Evolutionary conservation across 2,113 vertebrate species (phyloP).

Genomic region (Oenanthe melanoleuca): DNA sequence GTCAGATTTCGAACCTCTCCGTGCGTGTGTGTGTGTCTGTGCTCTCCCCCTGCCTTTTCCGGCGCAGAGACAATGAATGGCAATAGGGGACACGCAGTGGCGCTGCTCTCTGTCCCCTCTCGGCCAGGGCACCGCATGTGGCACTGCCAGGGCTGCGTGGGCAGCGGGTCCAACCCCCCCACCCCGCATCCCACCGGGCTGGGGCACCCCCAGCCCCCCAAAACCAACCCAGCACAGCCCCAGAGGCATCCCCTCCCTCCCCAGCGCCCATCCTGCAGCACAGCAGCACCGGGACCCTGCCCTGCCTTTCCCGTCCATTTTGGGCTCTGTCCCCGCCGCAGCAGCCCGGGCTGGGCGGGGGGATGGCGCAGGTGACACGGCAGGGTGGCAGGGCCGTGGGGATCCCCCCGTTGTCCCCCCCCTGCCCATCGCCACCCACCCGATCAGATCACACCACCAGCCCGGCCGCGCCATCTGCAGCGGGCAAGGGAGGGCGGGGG

Average conservation of each 20-base stretch:
- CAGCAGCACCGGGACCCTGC: background rate
- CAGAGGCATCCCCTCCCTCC: background rate
- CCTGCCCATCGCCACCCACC: background rate
- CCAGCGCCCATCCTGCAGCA: background rate
- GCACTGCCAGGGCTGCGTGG: background rate
- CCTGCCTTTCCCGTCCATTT: background rate
- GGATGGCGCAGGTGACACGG: background rate
- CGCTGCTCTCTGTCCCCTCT: background rate
- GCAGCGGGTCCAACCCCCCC: background rate
- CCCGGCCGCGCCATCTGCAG: constrained; percentile 34
- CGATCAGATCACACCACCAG: constrained; percentile 21
- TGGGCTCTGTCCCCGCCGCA: background rate
- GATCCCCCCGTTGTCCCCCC: background rate
- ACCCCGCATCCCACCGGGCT: accelerated
- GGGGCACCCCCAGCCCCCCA: background rate
- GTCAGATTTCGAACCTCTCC: background rate
- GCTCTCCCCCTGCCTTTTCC: background rate
- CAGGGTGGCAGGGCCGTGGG: background rate
- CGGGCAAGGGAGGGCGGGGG: background rate
- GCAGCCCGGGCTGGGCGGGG: background rate
- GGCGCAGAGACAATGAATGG: background rate
- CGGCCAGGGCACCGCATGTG: background rate
- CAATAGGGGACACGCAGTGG: background rate
- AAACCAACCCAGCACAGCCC: background rate
- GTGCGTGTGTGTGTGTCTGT: background rate